phyloP scores from a whole-genome alignment of 2,888 invertebrate species.

The Acleris cristana region DNA sequence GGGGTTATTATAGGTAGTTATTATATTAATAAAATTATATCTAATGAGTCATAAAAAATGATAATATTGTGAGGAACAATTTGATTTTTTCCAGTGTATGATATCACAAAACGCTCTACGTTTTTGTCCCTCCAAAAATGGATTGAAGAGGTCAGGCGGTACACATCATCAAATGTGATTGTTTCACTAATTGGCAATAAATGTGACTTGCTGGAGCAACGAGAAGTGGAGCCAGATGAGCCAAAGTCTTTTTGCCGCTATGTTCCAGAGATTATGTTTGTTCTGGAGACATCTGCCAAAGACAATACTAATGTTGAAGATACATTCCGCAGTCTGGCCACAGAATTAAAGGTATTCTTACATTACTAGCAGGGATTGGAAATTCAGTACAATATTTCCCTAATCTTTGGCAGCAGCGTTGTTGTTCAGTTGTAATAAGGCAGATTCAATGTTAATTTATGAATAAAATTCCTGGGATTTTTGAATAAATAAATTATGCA shows the following conservation, averaged over 20 bases:
- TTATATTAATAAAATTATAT: constrained; percentile 20
- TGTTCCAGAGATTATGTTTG: constrained; percentile 93
- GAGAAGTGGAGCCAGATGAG: constrained; percentile 94
- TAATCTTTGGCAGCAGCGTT: no score
- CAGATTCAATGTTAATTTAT: no score
- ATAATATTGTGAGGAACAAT: neutral
- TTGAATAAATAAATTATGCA: no score
- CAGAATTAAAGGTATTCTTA: constrained; percentile 89
- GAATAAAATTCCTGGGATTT: no score
- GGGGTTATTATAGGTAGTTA: constrained; percentile 94
- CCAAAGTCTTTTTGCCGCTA: constrained; percentile 94
- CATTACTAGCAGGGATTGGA: neutral
- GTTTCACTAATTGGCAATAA: constrained; percentile 97
- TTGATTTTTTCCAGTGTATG: constrained; percentile 88
- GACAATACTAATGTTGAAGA: constrained; percentile 96
- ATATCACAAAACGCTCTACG: constrained; percentile 96
- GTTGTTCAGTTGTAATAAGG: no score
- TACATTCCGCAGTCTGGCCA: constrained; percentile 93
- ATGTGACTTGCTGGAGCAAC: constrained; percentile 90
- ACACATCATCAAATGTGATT: constrained; percentile 96
- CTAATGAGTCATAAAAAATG: neutral
- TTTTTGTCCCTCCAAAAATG: constrained; percentile 96
- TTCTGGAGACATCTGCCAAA: constrained; percentile 95
- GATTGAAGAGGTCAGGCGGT: constrained; percentile 97
- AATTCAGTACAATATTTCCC: no score